These are phyloP conservation scores for Aphis craccivora DNA, from an alignment of 1,140 invertebrate genomes.

Conservation along the genomic window DNA sequence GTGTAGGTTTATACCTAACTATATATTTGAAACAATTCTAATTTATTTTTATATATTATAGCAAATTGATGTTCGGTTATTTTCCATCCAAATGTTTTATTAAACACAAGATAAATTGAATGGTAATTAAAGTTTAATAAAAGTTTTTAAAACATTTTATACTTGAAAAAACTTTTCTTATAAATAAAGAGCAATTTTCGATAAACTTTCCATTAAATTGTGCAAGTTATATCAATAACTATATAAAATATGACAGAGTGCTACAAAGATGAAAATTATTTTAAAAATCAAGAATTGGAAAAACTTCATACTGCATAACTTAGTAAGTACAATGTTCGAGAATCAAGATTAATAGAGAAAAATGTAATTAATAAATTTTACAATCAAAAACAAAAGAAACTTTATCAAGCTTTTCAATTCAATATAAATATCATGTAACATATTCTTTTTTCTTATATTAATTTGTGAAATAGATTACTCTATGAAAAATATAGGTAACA, in stretches of 20 bases:
- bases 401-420: neutral
- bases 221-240: neutral
- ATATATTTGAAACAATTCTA: neutral
- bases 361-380: slow-evolving; percentile 5
- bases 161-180: neutral
- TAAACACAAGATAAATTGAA: slow-evolving; percentile 23
- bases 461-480: neutral
- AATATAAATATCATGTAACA: neutral
- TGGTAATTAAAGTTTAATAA: neutral
- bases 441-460: neutral
- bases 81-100: neutral
- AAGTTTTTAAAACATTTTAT: neutral
- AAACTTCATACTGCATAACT: neutral
- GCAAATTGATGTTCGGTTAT: neutral
- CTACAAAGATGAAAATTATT: neutral
- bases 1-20: neutral
- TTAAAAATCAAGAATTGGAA: neutral
- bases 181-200: neutral
- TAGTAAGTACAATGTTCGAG: neutral
- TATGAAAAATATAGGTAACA: neutral
- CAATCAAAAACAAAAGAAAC: neutral
- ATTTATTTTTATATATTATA: neutral
- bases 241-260: neutral
- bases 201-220: neutral
- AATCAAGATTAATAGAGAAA: neutral